These are phyloP conservation scores for Colletes latitarsis DNA, from an alignment of 1,140 invertebrate genomes.

Conservation along the genomic window DNA sequence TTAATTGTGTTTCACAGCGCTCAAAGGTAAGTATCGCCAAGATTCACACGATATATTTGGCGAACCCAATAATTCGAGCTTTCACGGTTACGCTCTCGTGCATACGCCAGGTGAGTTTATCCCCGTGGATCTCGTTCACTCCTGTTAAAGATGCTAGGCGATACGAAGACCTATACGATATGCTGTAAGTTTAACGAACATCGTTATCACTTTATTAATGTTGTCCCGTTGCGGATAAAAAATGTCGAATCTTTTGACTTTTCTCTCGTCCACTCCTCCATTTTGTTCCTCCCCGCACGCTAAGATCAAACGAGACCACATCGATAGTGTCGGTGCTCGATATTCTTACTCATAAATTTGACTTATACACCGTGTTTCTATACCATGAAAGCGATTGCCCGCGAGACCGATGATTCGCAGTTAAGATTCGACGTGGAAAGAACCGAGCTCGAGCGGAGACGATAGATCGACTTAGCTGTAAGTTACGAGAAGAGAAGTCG, in stretches of 20 bases:
- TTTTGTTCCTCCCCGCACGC: no score
- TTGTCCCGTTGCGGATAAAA: no score
- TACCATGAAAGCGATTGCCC: slow-evolving; percentile 7
- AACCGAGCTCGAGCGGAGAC: slow-evolving; percentile 1
- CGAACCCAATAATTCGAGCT: background rate
- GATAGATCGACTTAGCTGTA: background rate
- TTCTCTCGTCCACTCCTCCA: no score
- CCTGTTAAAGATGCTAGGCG: slow-evolving; percentile 10
- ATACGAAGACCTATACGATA: background rate
- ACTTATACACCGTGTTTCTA: slow-evolving; percentile 6
- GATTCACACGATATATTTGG: no score
- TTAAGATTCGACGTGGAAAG: slow-evolving; percentile 19
- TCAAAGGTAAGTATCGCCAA: no score
- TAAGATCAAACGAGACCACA: no score
- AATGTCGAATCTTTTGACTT: no score
- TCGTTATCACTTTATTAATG: slow-evolving; percentile 15
- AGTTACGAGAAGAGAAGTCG: slow-evolving; percentile 11
- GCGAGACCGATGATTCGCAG: slow-evolving; percentile 2
- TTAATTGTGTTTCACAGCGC: no score
- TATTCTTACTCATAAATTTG: background rate
- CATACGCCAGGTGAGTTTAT: background rate
- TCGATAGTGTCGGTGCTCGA: background rate
- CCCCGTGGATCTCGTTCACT: background rate
- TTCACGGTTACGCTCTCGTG: slow-evolving; percentile 31
- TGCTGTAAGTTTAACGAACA: slow-evolving; percentile 7